Conservation (phyloP, 2,888 invertebrate species). For the Patella caerulea region DNA sequence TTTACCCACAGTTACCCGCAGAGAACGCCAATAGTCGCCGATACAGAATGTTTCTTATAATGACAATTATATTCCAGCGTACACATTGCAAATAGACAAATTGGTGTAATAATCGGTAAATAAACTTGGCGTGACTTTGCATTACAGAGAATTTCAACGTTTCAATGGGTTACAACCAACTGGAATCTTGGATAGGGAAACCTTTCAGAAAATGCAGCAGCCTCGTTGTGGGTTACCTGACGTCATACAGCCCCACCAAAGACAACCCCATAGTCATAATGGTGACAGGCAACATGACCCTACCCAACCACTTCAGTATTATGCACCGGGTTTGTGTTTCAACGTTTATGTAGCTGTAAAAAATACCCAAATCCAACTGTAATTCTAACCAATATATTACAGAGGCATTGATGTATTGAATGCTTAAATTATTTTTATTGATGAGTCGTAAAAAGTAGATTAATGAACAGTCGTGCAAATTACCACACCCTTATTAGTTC, state of each 20-base stretch:
- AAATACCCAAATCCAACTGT: too few relatives aligned
- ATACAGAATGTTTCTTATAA: neutral
- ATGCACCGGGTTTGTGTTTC: conserved; percentile 44
- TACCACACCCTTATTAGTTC: too few relatives aligned
- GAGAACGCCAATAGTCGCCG: too few relatives aligned
- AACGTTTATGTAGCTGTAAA: too few relatives aligned
- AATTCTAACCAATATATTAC: too few relatives aligned
- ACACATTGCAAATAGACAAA: too few relatives aligned
- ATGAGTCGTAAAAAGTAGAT: too few relatives aligned
- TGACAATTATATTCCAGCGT: neutral
- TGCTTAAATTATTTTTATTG: too few relatives aligned
- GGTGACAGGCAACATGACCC: conserved; percentile 17
- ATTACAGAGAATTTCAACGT: conserved; percentile 60
- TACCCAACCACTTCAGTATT: conserved; percentile 40
- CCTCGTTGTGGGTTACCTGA: conserved; percentile 67
- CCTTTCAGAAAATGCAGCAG: conserved; percentile 57
- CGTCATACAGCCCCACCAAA: conserved; percentile 44
- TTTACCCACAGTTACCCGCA: too few relatives aligned
- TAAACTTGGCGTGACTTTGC: neutral
- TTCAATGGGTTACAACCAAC: conserved; percentile 60
- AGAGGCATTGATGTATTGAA: too few relatives aligned
- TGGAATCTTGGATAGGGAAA: conserved; percentile 56
- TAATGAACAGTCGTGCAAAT: too few relatives aligned
- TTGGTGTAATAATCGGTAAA: too few relatives aligned
- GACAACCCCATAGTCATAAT: conserved; percentile 28